Percentiles rank a stretch among this genome's conserved stretches.
These are phyloP conservation scores for Drosophila ironensis DNA, from an alignment of 1,140 invertebrate genomes.

Conservation along the genomic window DNA sequence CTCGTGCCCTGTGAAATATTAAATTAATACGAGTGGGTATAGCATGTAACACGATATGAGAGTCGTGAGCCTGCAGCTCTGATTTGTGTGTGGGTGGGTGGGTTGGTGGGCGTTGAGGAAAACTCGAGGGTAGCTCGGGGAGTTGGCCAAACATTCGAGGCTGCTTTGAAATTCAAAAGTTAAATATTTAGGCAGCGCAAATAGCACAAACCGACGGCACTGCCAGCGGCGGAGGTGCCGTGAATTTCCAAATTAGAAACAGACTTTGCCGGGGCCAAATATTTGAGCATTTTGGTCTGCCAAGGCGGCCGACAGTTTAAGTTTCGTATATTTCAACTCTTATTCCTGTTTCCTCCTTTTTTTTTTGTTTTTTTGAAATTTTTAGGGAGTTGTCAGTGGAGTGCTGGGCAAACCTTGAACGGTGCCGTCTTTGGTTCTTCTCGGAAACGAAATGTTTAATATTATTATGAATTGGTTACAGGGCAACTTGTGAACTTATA, in stretches of 20 bases:
- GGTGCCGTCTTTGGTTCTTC: slow-evolving; percentile 25
- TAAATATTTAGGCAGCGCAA: slow-evolving; percentile 59
- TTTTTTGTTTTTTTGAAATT: not conserved
- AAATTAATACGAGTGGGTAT: slow-evolving; percentile 71
- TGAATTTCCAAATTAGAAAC: slow-evolving; percentile 62
- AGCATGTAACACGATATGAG: slow-evolving; percentile 48
- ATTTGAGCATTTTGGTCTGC: slow-evolving; percentile 49
- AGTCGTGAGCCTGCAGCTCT: slow-evolving; percentile 17
- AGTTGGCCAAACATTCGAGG: slow-evolving; percentile 30
- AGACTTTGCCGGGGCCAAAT: slow-evolving; percentile 50
- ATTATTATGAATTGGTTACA: slow-evolving; percentile 19
- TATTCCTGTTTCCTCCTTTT: not conserved
- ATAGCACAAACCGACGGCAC: slow-evolving; percentile 28
- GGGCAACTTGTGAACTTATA: slow-evolving; percentile 26
- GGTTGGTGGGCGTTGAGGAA: no score
- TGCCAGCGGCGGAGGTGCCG: slow-evolving; percentile 4
- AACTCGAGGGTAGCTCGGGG: no score
- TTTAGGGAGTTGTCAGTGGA: slow-evolving; percentile 9
- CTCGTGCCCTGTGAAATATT: slow-evolving; percentile 51
- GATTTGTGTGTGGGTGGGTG: slow-evolving; percentile 21
- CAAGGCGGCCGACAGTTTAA: slow-evolving; percentile 29
- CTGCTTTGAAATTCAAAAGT: slow-evolving; percentile 69
- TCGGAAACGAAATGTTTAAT: slow-evolving; percentile 20
- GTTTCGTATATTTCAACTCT: slow-evolving; percentile 27
- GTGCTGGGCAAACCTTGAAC: slow-evolving; percentile 30